phyloP scores from a whole-genome alignment of 2,888 invertebrate species.

The Prostheceraeus crozeri region DNA sequence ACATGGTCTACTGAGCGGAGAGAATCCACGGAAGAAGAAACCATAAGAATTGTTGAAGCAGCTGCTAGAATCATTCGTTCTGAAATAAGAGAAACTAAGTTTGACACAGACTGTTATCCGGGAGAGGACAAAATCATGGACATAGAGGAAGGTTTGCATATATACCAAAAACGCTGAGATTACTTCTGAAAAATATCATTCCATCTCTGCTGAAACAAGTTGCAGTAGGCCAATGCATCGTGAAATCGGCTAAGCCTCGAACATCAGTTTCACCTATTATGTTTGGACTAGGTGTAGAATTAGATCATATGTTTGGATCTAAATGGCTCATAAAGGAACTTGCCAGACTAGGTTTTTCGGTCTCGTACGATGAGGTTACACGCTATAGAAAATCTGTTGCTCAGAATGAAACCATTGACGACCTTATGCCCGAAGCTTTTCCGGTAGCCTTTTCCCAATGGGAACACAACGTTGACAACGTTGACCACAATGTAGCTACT shows the following conservation, averaged over 20 bases:
- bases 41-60: not conserved
- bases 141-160: not conserved
- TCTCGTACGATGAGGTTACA: conserved; percentile 18
- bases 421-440: conserved; percentile 9
- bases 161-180: conserved; percentile 7
- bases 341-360: conserved; percentile 14
- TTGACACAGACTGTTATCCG: not conserved
- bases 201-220: conserved; percentile 10
- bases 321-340: conserved; percentile 10
- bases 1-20: not conserved
- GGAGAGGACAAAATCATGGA: not conserved
- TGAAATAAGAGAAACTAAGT: not conserved
- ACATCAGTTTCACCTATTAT: conserved; percentile 8
- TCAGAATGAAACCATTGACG: conserved; percentile 5
- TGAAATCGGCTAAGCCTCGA: conserved; percentile 11
- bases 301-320: conserved; percentile 22
- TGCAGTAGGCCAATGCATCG: conserved; percentile 9
- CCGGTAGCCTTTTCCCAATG: conserved; percentile 9
- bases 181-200: conserved; percentile 21
- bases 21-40: conserved; percentile 12
- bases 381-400: conserved; percentile 11
- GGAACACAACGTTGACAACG: conserved; percentile 6
- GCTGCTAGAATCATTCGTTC: conserved; percentile 3
- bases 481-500: conserved; percentile 24
- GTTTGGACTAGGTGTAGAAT: conserved; percentile 10